Evolutionary conservation across 2,113 vertebrate species (phyloP).

Genomic region (Neogobius melanostomus): DNA sequence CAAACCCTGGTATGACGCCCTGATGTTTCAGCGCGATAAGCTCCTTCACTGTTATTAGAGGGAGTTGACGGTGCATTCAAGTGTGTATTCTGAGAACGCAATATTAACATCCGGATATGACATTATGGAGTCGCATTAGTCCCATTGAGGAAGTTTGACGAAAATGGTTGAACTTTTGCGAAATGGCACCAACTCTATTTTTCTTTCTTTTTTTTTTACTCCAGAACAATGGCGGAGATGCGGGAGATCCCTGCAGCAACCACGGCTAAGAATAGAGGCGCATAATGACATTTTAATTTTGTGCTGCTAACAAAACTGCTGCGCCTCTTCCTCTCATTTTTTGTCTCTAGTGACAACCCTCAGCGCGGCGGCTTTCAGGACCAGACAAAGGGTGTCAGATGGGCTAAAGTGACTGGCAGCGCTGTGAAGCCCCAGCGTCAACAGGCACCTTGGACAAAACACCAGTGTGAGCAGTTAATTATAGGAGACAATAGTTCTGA

Average conservation of each 20-base stretch:
- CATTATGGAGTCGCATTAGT: conserved; percentile 34
- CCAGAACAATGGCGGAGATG: conserved; percentile 50
- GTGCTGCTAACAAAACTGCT: conserved; percentile 56
- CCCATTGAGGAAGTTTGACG: conserved; percentile 37
- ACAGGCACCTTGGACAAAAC: conserved; percentile 33
- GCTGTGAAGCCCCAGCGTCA: conserved; percentile 32
- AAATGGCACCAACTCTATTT: conserved; percentile 30
- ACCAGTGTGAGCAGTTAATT: conserved; percentile 44
- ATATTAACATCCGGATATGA: conserved; percentile 32
- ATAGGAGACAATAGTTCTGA: conserved; percentile 19
- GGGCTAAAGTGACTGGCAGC: conserved; percentile 28
- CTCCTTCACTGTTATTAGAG: conserved; percentile 38
- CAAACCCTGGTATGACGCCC: conserved; percentile 36
- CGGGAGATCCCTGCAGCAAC: conserved; percentile 60
- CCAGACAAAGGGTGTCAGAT: conserved; percentile 52
- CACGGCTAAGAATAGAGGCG: conserved; percentile 61
- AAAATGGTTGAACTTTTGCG: conserved; percentile 48
- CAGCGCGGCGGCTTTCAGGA: conserved; percentile 39
- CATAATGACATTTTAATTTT: conserved; percentile 72
- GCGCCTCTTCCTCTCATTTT: conserved; percentile 42
- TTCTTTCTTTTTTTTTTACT: neutral
- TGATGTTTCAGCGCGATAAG: conserved; percentile 38
- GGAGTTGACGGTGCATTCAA: conserved; percentile 31
- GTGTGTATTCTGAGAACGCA: conserved; percentile 31
- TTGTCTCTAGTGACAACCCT: conserved; percentile 49